phyloP scores from a whole-genome alignment of 2,888 invertebrate species.

The Acrobasis suavella region DNA sequence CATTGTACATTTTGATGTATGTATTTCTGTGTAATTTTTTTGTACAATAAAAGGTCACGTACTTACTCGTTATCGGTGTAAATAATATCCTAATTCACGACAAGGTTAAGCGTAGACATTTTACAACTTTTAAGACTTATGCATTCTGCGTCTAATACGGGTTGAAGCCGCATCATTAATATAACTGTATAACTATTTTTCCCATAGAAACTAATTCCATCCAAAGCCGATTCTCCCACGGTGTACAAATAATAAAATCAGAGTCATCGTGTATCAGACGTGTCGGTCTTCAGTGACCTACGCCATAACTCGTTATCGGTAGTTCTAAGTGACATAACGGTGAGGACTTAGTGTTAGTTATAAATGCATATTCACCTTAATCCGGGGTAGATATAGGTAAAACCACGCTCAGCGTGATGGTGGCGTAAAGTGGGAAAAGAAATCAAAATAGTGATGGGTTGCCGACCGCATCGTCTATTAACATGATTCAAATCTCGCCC shows the following conservation, averaged over 20 bases:
- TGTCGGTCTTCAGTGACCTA: slow-evolving; percentile 35
- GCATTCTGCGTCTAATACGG: background rate
- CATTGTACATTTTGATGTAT: too few relatives aligned
- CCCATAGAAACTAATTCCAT: slow-evolving; percentile 29
- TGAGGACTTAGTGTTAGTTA: background rate
- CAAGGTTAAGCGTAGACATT: background rate
- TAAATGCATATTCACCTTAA: too few relatives aligned
- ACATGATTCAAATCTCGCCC: too few relatives aligned
- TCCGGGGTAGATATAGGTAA: too few relatives aligned
- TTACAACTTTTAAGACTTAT: background rate
- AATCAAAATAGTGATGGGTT: too few relatives aligned
- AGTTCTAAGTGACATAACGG: slow-evolving; percentile 11
- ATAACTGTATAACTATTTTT: slow-evolving; percentile 26
- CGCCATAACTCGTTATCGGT: slow-evolving; percentile 40
- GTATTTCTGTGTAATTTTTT: too few relatives aligned
- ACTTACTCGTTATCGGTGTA: too few relatives aligned
- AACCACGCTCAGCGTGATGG: too few relatives aligned
- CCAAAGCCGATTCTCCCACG: slow-evolving; percentile 35
- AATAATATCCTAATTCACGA: too few relatives aligned
- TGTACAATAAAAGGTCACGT: too few relatives aligned
- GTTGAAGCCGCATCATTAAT: slow-evolving; percentile 16
- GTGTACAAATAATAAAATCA: slow-evolving; percentile 41
- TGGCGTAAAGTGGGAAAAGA: too few relatives aligned
- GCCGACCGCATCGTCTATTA: too few relatives aligned
- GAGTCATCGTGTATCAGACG: slow-evolving; percentile 43